A percentile compares a stretch with the other conserved stretches of the same genome.
These are phyloP conservation scores for Darevskia nairensis DNA, from an alignment of 2,797 vertebrate species.

Conservation along the genomic window DNA sequence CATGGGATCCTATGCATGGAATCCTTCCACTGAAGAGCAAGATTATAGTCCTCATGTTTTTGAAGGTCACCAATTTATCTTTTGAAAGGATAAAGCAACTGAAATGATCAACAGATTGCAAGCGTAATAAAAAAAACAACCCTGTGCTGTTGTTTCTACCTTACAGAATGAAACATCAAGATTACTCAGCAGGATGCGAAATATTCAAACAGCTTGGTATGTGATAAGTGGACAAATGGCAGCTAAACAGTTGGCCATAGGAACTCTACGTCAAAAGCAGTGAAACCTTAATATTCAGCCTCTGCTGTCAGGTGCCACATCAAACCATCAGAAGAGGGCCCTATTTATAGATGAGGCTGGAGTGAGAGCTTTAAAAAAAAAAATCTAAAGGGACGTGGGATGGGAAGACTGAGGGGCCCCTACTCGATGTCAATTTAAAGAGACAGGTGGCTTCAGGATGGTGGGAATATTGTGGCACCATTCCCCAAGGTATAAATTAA, in stretches of 20 bases:
- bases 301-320: conserved; percentile 18
- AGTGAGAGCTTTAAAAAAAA: conserved; percentile 1
- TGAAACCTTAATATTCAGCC: conserved; percentile 12
- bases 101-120: not conserved
- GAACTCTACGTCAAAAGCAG: not conserved
- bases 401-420: not conserved
- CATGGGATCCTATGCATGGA: not conserved
- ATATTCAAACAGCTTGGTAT: not conserved
- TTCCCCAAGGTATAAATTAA: conserved; percentile 50
- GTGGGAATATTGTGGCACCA: conserved; percentile 33
- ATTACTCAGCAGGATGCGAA: not conserved
- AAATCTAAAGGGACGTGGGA: not conserved
- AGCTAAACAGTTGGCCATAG: conserved; percentile 14
- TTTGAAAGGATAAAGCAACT: not conserved
- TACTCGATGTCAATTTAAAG: conserved; percentile 29
- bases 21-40: not conserved
- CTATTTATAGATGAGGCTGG: conserved; percentile 28
- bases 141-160: no score
- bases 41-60: not conserved
- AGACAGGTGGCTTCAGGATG: conserved; percentile 39
- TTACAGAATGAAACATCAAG: not conserved
- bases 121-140: not conserved
- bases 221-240: not conserved
- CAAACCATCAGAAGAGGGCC: not conserved
- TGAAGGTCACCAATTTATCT: not conserved